Conservation (phyloP, 2,888 invertebrate genomes). For the Diaperis boleti region DNA sequence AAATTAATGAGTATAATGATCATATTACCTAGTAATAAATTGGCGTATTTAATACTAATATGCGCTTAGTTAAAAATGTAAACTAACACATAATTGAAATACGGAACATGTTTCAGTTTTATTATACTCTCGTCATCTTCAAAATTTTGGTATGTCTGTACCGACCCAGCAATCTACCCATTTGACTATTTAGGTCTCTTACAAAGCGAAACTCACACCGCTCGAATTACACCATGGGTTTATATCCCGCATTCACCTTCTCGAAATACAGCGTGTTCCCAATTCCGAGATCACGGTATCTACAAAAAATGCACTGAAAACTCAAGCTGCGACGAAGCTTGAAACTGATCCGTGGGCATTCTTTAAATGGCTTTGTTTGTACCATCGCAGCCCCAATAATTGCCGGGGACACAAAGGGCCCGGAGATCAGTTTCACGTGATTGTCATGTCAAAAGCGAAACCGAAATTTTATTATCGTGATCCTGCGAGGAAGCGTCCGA, state of each 20-base stretch:
- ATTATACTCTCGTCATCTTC: no score
- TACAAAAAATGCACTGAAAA: slow-evolving; percentile 23
- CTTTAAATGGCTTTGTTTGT: slow-evolving; percentile 29
- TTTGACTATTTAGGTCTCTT: slow-evolving; percentile 31
- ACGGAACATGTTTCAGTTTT: no score
- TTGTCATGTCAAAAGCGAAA: not conserved
- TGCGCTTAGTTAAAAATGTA: no score
- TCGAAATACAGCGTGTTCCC: slow-evolving; percentile 13
- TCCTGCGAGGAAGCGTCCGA: no score
- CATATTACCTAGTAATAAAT: no score
- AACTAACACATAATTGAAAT: no score
- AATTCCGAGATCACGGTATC: not conserved
- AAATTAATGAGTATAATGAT: no score
- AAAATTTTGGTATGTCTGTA: no score
- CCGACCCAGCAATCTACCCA: slow-evolving; percentile 25
- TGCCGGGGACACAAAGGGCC: slow-evolving; percentile 13
- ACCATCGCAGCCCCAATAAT: slow-evolving; percentile 16
- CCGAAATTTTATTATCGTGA: not conserved
- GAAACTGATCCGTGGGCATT: slow-evolving; percentile 34
- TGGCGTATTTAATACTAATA: no score
- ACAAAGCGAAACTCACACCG: slow-evolving; percentile 30
- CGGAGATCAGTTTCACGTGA: slow-evolving; percentile 31
- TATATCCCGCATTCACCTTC: slow-evolving; percentile 18
- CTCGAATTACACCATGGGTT: slow-evolving; percentile 32
- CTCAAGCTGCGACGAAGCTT: slow-evolving; percentile 5